Evolutionary conservation across 1,140 invertebrate genomes (phyloP), one percentile per base, ranked within the genome.

Genomic region (Chlorops oryzae): DNA sequence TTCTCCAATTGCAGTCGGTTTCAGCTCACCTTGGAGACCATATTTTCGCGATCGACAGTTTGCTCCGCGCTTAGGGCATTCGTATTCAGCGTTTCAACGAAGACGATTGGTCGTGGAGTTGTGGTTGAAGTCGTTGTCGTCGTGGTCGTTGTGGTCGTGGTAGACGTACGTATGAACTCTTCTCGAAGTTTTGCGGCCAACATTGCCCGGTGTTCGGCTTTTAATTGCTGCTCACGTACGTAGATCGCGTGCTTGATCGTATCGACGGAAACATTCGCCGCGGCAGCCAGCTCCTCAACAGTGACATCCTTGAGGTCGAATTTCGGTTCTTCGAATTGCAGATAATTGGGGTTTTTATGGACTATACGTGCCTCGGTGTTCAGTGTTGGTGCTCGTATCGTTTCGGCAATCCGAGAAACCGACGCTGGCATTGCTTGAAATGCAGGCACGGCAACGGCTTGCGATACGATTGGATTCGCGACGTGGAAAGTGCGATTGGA

Each of bases 261-360:
- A 46, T 86, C 84, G 51, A 85, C 78, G 0, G 81, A 86, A 25
- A 87, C 81, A 58, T 88, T 88, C 12, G 84, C 84, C 1, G 84
- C 84, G 37, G 80, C 74, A 0, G 81, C 77, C 2, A 82, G 64
- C 67, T 80, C 60, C 72, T 74, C 49, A 53, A 81, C 44, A 54
- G 77, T 72, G 59, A 79, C 78, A 63, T 79, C 56, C 65, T 75
- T 63, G 61, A 79, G 50, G 72, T 77, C 28, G 64, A 73, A 62
- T 50, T 63, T 66, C 18, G 67, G 62, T 54, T 65, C 56, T 40
- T 70, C 63, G 32, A 67, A 65, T 50, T 63, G 67, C 54, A 70
- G 43, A 47, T 68, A 67, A 34, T 70, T 70, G 5, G 63, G 66
- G 51, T 70, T 51, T 22, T 50, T 61, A 42, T 50, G 24, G 15